phyloP scores from a whole-genome alignment of 2,113 vertebrate species.

The Eubucco bourcierii region DNA sequence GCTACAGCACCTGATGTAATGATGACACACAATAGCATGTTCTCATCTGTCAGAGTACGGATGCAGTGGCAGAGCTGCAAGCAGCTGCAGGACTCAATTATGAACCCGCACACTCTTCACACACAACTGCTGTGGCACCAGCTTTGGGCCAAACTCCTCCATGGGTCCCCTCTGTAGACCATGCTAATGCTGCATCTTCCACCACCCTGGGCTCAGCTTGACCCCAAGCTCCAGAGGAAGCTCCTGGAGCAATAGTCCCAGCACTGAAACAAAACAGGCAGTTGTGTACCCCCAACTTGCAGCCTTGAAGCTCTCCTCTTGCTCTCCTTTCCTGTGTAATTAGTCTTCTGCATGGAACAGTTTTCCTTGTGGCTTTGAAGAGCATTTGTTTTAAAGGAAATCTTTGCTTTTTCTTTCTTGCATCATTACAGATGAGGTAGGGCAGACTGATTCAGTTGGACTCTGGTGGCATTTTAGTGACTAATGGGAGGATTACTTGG shows the following conservation, averaged over 20 bases:
- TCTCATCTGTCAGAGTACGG: background rate
- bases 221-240: background rate
- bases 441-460: background rate
- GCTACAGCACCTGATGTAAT: background rate
- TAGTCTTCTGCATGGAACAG: background rate
- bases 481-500: background rate
- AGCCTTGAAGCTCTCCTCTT: background rate
- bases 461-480: background rate
- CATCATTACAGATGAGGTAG: background rate
- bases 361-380: background rate
- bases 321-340: background rate
- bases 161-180: accelerated
- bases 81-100: accelerated
- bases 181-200: background rate
- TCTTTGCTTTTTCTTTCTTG: background rate
- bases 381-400: background rate
- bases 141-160: background rate
- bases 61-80: background rate
- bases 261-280: background rate
- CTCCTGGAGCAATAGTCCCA: background rate
- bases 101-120: background rate
- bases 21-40: accelerated
- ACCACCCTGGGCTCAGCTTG: background rate
- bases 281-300: accelerated
- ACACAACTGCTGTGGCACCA: accelerated